Percentiles rank a stretch among this genome's conserved stretches.
phyloP scores from a whole-genome alignment of 2,113 vertebrate species.

The Melospiza melodia region DNA sequence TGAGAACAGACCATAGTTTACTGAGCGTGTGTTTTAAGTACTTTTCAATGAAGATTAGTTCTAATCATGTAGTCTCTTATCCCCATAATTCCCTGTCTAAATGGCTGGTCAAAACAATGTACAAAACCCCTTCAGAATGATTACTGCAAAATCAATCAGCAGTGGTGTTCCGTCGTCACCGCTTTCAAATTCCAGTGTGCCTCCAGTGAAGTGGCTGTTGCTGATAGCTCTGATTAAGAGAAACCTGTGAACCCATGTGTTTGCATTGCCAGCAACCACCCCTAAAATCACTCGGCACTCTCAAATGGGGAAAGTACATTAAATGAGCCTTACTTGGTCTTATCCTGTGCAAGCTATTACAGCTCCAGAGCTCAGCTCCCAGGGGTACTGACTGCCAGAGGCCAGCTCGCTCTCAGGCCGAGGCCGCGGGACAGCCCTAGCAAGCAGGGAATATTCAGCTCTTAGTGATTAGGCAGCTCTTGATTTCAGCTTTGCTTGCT shows the following conservation, averaged over 20 bases:
- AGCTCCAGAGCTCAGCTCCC: no score
- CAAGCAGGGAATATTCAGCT: no score
- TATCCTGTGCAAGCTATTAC: no score
- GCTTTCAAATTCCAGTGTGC: neutral
- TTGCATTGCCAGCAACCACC: neutral
- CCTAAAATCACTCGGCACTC: neutral
- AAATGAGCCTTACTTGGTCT: no score
- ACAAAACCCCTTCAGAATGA: neutral
- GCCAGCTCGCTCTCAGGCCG: no score
- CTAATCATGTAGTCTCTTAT: neutral
- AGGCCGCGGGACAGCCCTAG: no score
- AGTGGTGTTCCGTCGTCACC: accelerated
- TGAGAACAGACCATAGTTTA: neutral
- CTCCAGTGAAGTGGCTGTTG: neutral
- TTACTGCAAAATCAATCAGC: neutral
- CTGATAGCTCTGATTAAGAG: neutral
- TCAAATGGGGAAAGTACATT: neutral
- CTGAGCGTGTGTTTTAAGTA: neutral
- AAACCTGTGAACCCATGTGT: neutral
- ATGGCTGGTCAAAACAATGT: neutral
- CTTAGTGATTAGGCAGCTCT: no score
- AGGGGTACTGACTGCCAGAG: no score
- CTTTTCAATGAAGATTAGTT: neutral
- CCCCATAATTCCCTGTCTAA: neutral
- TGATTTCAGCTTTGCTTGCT: no score